Conservation (phyloP, 2,113 vertebrate species). For the Serranochromis macrocephalus region DNA sequence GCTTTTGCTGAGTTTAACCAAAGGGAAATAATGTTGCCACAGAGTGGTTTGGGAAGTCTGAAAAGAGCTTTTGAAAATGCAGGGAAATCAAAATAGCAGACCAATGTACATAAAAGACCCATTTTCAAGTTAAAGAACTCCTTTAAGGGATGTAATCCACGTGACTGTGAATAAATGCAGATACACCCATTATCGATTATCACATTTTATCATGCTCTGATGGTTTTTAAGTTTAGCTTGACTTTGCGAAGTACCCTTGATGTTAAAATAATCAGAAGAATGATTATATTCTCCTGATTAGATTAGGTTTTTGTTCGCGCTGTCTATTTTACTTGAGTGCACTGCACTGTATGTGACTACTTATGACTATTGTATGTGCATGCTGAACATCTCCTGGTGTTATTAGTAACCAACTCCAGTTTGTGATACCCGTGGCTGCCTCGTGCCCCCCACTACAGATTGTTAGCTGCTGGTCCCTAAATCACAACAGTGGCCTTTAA, state of each 20-base stretch:
- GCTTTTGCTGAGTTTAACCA: not conserved
- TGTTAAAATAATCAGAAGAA: not conserved
- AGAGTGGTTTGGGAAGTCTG: not conserved
- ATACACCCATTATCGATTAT: not conserved
- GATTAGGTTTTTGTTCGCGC: not conserved
- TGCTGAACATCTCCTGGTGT: not conserved
- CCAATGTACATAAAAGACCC: not conserved
- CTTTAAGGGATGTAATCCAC: not conserved
- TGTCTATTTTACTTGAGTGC: not conserved
- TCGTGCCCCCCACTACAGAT: not conserved
- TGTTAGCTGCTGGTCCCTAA: conserved; percentile 9
- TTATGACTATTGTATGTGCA: not conserved
- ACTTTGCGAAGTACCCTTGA: conserved; percentile 31
- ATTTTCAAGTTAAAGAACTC: not conserved
- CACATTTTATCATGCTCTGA: not conserved
- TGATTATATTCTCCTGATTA: not conserved
- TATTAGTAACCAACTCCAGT: conserved; percentile 33
- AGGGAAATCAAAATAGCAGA: not conserved
- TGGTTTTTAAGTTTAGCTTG: conserved; percentile 38
- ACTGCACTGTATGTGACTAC: not conserved
- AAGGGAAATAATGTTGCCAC: not conserved
- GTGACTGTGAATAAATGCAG: not conserved
- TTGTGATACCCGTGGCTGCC: not conserved
- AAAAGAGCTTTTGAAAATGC: not conserved
- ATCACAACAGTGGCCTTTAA: conserved; percentile 40